These are phyloP conservation scores for Apodemia duryi DNA, from an alignment of 2,888 invertebrate species.

Conservation along the genomic window DNA sequence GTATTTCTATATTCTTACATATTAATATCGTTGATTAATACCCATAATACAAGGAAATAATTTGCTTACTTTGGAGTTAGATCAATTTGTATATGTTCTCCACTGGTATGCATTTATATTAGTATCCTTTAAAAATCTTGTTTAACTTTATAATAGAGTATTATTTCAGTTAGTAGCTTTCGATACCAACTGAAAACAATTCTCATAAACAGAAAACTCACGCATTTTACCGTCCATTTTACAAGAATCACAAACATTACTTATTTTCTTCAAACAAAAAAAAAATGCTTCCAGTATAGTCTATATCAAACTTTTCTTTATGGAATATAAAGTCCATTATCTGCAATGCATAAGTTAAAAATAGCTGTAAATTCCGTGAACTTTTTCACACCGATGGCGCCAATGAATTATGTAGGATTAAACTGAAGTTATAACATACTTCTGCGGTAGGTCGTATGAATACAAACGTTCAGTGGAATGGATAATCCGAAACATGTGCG, in stretches of 20 bases:
- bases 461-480: slow-evolving; percentile 64
- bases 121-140: too few species aligned
- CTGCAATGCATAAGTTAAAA: slow-evolving; percentile 22
- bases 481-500: slow-evolving; percentile 74
- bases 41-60: too few species aligned
- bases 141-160: too few species aligned
- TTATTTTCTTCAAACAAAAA: background rate
- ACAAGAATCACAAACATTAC: background rate
- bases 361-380: slow-evolving; percentile 35
- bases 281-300: background rate
- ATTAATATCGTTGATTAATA: too few species aligned
- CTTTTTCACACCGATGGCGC: slow-evolving; percentile 55
- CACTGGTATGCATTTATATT: too few species aligned
- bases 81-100: too few species aligned
- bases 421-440: slow-evolving; percentile 54
- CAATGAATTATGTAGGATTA: slow-evolving; percentile 67
- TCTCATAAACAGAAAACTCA: too few species aligned
- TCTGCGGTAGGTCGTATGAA: slow-evolving; percentile 69
- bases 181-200: too few species aligned
- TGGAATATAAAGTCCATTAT: background rate
- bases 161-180: too few species aligned
- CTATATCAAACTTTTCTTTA: slow-evolving; percentile 18
- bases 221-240: background rate
- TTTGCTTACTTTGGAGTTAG: too few species aligned
- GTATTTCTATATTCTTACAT: too few species aligned